phyloP scores from a whole-genome alignment of 2,888 invertebrate genomes.

The Hoplodrina ambigua region DNA sequence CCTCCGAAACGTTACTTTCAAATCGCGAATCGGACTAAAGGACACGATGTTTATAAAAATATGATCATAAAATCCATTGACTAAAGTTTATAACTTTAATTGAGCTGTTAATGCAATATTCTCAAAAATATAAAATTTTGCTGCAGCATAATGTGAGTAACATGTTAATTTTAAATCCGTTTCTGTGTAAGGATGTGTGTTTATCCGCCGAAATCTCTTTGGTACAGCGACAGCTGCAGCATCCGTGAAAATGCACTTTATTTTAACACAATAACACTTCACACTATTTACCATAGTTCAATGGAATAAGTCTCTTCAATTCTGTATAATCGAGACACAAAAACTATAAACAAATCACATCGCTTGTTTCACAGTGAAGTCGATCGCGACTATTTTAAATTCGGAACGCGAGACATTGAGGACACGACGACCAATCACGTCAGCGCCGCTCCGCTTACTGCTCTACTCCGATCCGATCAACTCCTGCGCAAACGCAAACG shows the following conservation, averaged over 20 bases:
- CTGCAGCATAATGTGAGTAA: slow-evolving; percentile 46
- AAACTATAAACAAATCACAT: slow-evolving; percentile 77
- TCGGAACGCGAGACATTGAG: slow-evolving; percentile 74
- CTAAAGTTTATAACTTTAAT: slow-evolving; percentile 13
- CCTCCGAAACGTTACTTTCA: slow-evolving; percentile 78
- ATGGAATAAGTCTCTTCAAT: slow-evolving; percentile 51
- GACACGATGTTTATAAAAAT: slow-evolving; percentile 51
- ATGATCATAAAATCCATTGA: slow-evolving; percentile 40
- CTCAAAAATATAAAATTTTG: slow-evolving; percentile 51
- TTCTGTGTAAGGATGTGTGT: slow-evolving; percentile 49
- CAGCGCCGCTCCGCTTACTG: slow-evolving; percentile 87
- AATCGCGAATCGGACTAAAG: slow-evolving; percentile 64
- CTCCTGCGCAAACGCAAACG: slow-evolving; percentile 83
- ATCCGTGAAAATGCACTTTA: slow-evolving; percentile 70
- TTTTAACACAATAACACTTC: slow-evolving; percentile 71
- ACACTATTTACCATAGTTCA: slow-evolving; percentile 70
- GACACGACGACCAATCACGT: slow-evolving; percentile 82
- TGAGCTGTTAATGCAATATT: slow-evolving; percentile 4
- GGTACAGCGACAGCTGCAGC: slow-evolving; percentile 75
- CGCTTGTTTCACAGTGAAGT: slow-evolving; percentile 73
- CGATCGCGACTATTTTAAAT: slow-evolving; percentile 84
- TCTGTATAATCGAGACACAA: slow-evolving; percentile 45
- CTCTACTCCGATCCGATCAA: slow-evolving; percentile 79
- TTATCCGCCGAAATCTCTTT: slow-evolving; percentile 72
- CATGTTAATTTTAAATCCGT: slow-evolving; percentile 66